Base-by-base conservation (phyloP, 2,888 invertebrate species). In the Eulithis testata region DNA sequence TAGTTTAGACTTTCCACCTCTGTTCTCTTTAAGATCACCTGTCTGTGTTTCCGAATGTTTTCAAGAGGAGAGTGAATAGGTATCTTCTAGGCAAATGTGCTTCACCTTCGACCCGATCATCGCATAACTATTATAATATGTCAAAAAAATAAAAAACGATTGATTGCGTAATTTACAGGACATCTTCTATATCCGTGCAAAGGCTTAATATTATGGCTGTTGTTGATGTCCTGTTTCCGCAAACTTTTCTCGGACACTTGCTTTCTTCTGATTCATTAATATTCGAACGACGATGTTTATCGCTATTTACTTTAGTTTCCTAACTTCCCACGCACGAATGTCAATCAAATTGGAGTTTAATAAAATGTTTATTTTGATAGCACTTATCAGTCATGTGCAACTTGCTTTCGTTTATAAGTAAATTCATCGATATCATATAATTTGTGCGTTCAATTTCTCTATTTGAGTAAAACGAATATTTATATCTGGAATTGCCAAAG, bases 291-390 rank as follows among this genome's bases (percentile, higher is more conserved):
- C 44, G 40, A 51, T 63, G 6, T 52, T 43, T 73, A 72, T 73
- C 72, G 62, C 11, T 76, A 70, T 77, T 76, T 71, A 69, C 73
- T 69, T 71, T 69, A 69, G 68, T 56, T 51, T 56, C 56, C 59
- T 52, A 56, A 60, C 52, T 78, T 78, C 77, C 76, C 78, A 78
- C 77, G 75, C 74, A 59, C 58, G 63, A 60, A 52, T 68, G 75
- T 73, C 75, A 73, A 72, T 76, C 75, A 70, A 70, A 69, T 56
- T 68, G 66, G 66, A 75, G 69, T 71, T 68, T 68, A 71, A 67
- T 71, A 72, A 62, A 57, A 70, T 72, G 61, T 71, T 71, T 73
- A 70, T 74, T 66, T 68, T 71, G 74, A 73, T 73, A 73, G 58
- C 60, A 60, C 63, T 66, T 75, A 71, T 75, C 75, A 63, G 65